Conservation (phyloP, 2,888 invertebrate genomes). For the Allophyes oxyacanthae region DNA sequence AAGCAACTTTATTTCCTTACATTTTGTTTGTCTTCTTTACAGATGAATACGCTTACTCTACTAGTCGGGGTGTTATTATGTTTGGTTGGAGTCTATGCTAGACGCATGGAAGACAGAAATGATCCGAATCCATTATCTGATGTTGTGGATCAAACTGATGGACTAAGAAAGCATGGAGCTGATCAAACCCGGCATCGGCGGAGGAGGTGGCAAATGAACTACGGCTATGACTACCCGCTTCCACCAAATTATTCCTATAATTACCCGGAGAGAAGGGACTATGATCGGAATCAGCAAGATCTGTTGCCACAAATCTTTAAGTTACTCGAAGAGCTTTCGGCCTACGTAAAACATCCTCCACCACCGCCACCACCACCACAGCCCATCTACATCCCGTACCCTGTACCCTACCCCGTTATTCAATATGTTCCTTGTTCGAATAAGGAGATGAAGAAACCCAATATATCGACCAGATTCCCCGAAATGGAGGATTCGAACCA, state of each 20-base stretch:
- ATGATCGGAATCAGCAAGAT: slow-evolving; percentile 68
- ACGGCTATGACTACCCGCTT: slow-evolving; percentile 70
- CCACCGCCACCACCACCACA: slow-evolving; percentile 69
- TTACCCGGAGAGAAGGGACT: slow-evolving; percentile 70
- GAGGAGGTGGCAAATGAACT: slow-evolving; percentile 70
- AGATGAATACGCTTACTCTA: slow-evolving; percentile 74
- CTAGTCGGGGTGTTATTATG: slow-evolving; percentile 65
- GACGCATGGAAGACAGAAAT: slow-evolving; percentile 63
- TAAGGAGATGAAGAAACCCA: slow-evolving; percentile 46
- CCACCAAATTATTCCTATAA: slow-evolving; percentile 55
- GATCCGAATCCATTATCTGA: slow-evolving; percentile 53
- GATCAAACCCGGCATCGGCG: slow-evolving; percentile 66
- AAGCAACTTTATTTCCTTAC: slow-evolving; percentile 43
- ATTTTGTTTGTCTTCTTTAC: slow-evolving; percentile 51
- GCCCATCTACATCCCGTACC: slow-evolving; percentile 78
- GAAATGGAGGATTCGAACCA: slow-evolving; percentile 72
- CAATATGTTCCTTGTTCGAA: slow-evolving; percentile 59
- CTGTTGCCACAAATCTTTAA: slow-evolving; percentile 69
- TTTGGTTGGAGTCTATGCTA: slow-evolving; percentile 63
- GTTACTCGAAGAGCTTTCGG: slow-evolving; percentile 74
- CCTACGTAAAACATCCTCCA: slow-evolving; percentile 64
- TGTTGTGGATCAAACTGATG: slow-evolving; percentile 36
- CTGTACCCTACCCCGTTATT: slow-evolving; percentile 68
- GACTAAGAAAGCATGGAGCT: slow-evolving; percentile 54
- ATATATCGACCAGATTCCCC: slow-evolving; percentile 65